Evolutionary conservation across 2,888 invertebrate species (phyloP), one percentile per base, ranked within the genome.

Genomic region (Halictus ligatus): DNA sequence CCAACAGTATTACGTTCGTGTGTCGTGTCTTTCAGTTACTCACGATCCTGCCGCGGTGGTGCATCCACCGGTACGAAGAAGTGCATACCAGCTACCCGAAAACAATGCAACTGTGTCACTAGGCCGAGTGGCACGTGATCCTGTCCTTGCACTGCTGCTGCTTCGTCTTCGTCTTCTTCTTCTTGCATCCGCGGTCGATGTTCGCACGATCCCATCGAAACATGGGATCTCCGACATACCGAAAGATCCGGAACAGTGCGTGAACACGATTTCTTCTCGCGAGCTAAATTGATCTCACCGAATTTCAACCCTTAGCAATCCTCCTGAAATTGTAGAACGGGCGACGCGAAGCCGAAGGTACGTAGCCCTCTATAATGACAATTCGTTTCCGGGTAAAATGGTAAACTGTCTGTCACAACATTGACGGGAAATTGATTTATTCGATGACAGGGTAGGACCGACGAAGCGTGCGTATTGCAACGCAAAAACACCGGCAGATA

Each of bases 61-160:
- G 92, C 89, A 91, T 90, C 83, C 90, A 89, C 88, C 82, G 64
- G 84, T 85, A 74, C 74, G 77, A 60, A 67, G 71, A 83, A 58
- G 81, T 73, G 78, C 78, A 58, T 76, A 84, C 84, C 81, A 76
- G 35, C 72, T 58, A 13, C 29, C n/a, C 76, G 5, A 50, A 74
- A 75, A 84, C 83, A 82, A 88, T 82, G 91, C 89, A 94, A 94
- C 89, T 94, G 93, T 94, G 94, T 92, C 93, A 94, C 91, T 93
- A 93, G 94, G 92, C 91, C 93, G 92, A 94, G 92, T 92, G 90
- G 85, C 87, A 94, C 93, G 93, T 94, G 93, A 94, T 92, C 80
- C 83, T 85, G 76, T 80, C 67, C 73, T 80, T 73, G 86, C 69
- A 75, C 78, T 81, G 83, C 78, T 85, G 60, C 75, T 75, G n/a